A percentile compares a stretch with the other conserved stretches of the same genome.
Conservation (phyloP, 23 tunicate species). For the Corella eumyota region DNA sequence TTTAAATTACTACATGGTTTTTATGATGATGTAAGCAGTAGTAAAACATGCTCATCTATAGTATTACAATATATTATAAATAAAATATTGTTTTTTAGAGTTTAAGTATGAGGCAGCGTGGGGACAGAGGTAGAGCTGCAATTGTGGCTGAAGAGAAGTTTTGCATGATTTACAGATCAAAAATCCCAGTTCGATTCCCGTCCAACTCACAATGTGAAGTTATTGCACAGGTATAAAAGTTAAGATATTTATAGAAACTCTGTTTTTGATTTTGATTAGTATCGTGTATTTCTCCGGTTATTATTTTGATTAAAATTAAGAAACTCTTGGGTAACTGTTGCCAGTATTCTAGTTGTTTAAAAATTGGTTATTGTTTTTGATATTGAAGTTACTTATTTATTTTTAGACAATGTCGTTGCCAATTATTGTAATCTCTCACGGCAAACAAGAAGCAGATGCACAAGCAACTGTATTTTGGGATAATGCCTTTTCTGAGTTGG, state of each 20-base stretch:
- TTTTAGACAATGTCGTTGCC: slow-evolving; percentile 84
- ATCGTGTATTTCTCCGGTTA: too few species aligned
- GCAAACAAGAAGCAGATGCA: slow-evolving; percentile 97
- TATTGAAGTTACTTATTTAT: background rate
- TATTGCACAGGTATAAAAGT: slow-evolving; percentile 62
- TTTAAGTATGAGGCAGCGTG: slow-evolving; percentile 69
- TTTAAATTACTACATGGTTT: too few species aligned
- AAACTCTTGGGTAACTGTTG: too few species aligned
- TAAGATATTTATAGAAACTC: too few species aligned
- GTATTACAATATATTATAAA: too few species aligned
- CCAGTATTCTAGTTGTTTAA: too few species aligned
- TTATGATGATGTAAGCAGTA: too few species aligned
- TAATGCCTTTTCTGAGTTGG: slow-evolving; percentile 73
- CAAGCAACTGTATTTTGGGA: slow-evolving; percentile 99
- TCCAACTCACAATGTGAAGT: slow-evolving; percentile 48
- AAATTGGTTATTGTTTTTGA: background rate
- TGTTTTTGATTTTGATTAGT: too few species aligned
- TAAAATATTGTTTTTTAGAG: slow-evolving; percentile 44
- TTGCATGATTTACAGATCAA: slow-evolving; percentile 58
- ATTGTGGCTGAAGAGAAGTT: slow-evolving; percentile 82
- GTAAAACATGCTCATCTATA: too few species aligned
- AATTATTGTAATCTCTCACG: slow-evolving; percentile 76
- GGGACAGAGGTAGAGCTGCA: slow-evolving; percentile 33
- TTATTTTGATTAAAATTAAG: too few species aligned
- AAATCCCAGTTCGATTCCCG: slow-evolving; percentile 35